Evolutionary conservation across 2,888 invertebrate species (phyloP).

Genomic region (Polydesmus complanatus): DNA sequence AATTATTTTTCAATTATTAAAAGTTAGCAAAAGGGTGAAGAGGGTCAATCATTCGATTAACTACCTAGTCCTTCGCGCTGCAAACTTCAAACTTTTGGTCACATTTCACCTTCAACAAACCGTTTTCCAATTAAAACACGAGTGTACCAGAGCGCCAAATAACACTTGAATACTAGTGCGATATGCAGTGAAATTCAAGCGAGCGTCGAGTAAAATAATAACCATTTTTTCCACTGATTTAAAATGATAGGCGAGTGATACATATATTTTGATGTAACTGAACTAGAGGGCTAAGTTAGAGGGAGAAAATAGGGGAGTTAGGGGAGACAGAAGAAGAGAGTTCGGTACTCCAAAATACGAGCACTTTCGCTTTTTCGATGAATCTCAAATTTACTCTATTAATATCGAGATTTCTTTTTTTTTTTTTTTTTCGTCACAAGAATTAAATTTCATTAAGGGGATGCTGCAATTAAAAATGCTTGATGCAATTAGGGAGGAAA

Average conservation of each 20-base stretch:
- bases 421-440: neutral
- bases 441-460: neutral
- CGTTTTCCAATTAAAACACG: neutral
- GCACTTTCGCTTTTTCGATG: neutral
- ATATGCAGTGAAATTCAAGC: neutral
- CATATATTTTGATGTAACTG: too few relatives aligned
- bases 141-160: too few relatives aligned
- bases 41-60: neutral
- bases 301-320: too few relatives aligned
- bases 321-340: too few relatives aligned
- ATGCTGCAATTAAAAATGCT: neutral
- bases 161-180: too few relatives aligned
- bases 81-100: neutral
- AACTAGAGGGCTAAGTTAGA: too few relatives aligned
- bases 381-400: neutral
- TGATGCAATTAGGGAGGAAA: neutral
- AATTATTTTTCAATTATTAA: neutral
- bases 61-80: too few relatives aligned
- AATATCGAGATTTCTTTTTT: neutral
- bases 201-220: neutral
- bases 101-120: neutral
- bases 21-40: neutral
- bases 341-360: neutral
- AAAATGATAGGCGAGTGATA: too few relatives aligned
- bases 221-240: too few relatives aligned